phyloP scores from a whole-genome alignment of 2,888 invertebrate genomes.

The Dicycla oo region DNA sequence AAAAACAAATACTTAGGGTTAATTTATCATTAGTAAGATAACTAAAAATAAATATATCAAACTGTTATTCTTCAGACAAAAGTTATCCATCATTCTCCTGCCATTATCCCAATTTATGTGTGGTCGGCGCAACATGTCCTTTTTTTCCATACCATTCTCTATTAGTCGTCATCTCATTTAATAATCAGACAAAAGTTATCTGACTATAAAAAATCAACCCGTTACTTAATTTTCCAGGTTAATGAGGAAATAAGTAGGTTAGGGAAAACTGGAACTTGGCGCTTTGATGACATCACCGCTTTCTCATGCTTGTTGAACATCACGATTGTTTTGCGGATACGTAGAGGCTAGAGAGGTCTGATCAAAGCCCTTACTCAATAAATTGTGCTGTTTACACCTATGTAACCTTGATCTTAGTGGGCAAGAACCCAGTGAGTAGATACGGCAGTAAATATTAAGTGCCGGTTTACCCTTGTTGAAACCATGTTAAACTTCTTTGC shows the following conservation, averaged over 20 bases:
- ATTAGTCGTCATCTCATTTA: too few species aligned
- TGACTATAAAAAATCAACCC: neutral
- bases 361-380: neutral
- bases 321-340: constrained; percentile 12
- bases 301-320: constrained; percentile 24
- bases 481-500: neutral
- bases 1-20: constrained; percentile 54
- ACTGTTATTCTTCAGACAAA: neutral
- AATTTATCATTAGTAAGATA: neutral
- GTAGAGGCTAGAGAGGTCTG: neutral
- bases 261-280: constrained; percentile 8
- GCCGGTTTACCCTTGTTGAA: neutral
- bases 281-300: constrained; percentile 35
- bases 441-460: constrained; percentile 10
- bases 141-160: too few species aligned
- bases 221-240: neutral
- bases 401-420: neutral
- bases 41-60: neutral
- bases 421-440: neutral
- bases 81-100: neutral
- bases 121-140: too few species aligned
- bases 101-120: too few species aligned
- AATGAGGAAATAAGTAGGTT: neutral
- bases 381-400: constrained; percentile 3
- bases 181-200: neutral